Evolutionary conservation across 2,113 vertebrate species (phyloP).

Genomic region (Theristicus caerulescens): DNA sequence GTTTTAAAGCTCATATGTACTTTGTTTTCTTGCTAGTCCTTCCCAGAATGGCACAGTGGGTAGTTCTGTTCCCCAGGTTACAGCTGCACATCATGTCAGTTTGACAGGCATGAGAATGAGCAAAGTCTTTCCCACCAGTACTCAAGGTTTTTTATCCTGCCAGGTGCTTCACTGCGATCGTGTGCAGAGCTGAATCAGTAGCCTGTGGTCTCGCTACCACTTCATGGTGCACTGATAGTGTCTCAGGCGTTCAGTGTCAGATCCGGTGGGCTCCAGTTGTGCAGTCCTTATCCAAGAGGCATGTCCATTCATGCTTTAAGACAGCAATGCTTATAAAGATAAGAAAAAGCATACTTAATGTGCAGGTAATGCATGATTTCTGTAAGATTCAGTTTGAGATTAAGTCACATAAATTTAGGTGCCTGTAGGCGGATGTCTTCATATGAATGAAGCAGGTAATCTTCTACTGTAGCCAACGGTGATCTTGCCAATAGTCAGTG

Average conservation of each 20-base stretch:
- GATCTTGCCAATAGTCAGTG: not conserved
- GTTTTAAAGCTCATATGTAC: not conserved
- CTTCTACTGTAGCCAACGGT: not conserved
- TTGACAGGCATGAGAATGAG: not conserved
- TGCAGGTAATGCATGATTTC: not conserved
- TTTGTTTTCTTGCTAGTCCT: not conserved
- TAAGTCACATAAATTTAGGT: not conserved
- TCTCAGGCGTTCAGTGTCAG: not conserved
- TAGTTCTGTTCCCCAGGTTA: not conserved
- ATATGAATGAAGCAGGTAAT: not conserved
- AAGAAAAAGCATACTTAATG: not conserved
- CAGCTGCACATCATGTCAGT: not conserved
- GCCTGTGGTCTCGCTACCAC: not conserved
- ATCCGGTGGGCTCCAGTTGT: not conserved
- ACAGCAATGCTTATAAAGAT: not conserved
- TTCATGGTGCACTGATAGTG: not conserved
- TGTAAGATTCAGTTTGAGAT: not conserved
- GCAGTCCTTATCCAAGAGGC: not conserved
- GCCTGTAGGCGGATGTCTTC: not conserved
- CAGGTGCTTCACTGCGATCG: fast-evolving
- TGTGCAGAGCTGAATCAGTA: not conserved
- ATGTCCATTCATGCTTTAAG: not conserved
- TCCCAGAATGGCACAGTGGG: not conserved
- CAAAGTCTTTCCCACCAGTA: not conserved
- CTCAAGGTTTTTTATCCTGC: not conserved